phyloP scores from a whole-genome alignment of 2,797 vertebrate species.

The Epinephelus awoara region DNA sequence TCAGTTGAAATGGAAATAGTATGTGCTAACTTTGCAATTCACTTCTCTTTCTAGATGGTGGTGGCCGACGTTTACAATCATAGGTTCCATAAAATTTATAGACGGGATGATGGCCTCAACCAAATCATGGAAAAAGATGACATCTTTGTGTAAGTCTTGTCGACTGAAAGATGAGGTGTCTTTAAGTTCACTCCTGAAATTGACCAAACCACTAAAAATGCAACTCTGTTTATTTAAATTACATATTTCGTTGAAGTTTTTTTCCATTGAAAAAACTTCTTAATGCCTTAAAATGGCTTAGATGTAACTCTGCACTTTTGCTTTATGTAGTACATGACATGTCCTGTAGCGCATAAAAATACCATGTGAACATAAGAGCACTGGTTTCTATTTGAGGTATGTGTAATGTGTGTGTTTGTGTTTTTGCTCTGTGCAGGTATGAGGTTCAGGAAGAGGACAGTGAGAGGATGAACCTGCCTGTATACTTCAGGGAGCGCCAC shows the following conservation, averaged over 20 bases:
- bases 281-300: no score
- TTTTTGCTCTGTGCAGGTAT: slow-evolving; percentile 84
- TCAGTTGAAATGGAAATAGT: neutral
- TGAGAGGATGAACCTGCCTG: slow-evolving; percentile 89
- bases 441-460: slow-evolving; percentile 91
- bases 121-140: slow-evolving; percentile 97
- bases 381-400: slow-evolving; percentile 4
- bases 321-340: no score
- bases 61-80: slow-evolving; percentile 98
- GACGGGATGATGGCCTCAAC: slow-evolving; percentile 94
- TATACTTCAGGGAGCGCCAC: slow-evolving; percentile 96
- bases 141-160: slow-evolving; percentile 93
- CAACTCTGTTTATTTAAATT: no score
- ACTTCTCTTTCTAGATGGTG: slow-evolving; percentile 90
- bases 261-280: no score
- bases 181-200: neutral
- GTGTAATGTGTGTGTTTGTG: slow-evolving; percentile 2
- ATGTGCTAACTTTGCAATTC: neutral
- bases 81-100: slow-evolving; percentile 97
- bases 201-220: no score
- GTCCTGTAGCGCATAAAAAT: no score
- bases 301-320: no score
- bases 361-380: no score
- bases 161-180: neutral
- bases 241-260: no score